Percentiles rank a stretch among this genome's conserved stretches.
phyloP scores from a whole-genome alignment of 2,888 invertebrate species.

The Oligia fasciuncula region DNA sequence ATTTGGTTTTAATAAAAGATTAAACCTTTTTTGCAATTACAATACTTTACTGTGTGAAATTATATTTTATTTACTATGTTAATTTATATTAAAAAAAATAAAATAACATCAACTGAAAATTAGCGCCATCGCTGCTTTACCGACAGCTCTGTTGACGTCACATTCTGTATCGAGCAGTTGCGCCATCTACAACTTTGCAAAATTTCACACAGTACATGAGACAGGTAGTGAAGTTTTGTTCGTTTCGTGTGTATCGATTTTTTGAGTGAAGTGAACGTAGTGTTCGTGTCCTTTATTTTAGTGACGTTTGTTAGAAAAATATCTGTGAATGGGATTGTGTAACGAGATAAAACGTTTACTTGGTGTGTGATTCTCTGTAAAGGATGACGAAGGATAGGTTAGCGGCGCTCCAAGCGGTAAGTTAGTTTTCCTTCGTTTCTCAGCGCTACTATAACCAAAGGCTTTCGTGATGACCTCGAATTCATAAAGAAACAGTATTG shows the following conservation, averaged over 20 bases:
- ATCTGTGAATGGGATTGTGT: conserved; percentile 94
- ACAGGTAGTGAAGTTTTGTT: conserved; percentile 90
- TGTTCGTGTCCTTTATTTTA: conserved; percentile 93
- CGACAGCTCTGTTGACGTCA: conserved; percentile 82
- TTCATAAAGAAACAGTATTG: conserved; percentile 79
- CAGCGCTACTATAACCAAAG: conserved; percentile 82
- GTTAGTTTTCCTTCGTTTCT: conserved; percentile 83
- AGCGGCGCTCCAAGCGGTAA: conserved; percentile 98
- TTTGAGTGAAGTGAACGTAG: conserved; percentile 92
- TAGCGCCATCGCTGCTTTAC: conserved; percentile 74
- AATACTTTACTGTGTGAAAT: neutral
- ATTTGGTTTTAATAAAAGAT: neutral
- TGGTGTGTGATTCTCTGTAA: conserved; percentile 92
- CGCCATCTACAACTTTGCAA: conserved; percentile 83
- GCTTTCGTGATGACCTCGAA: conserved; percentile 86
- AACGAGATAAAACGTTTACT: conserved; percentile 91
- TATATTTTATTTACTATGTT: neutral
- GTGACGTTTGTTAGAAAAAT: conserved; percentile 93
- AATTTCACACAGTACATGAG: conserved; percentile 81
- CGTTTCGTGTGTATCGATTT: conserved; percentile 94
- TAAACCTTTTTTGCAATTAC: neutral
- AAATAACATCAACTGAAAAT: conserved; percentile 43
- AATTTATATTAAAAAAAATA: conserved; percentile 1
- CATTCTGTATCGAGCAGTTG: conserved; percentile 64
- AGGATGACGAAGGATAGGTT: conserved; percentile 99